These are phyloP conservation scores for Prorops nasuta DNA, from an alignment of 1,140 invertebrate species.

Conservation along the genomic window DNA sequence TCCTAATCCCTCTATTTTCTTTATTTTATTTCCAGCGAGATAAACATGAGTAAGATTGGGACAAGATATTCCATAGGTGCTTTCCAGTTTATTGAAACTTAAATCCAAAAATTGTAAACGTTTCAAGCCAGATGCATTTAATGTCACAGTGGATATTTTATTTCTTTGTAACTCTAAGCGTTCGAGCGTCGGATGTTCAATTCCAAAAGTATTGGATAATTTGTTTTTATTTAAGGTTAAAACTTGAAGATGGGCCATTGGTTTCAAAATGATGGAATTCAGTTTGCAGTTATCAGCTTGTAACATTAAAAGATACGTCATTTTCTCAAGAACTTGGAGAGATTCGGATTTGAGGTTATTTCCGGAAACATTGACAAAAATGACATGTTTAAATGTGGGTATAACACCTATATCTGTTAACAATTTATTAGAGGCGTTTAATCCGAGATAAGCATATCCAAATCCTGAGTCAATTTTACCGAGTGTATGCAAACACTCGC, in stretches of 20 bases:
- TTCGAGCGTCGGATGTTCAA: conserved; percentile 12
- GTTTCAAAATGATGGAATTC: conserved; percentile 6
- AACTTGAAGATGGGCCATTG: conserved; percentile 23
- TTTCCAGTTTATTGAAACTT: conserved; percentile 17
- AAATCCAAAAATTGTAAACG: conserved; percentile 21
- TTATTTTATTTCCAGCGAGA: conserved; percentile 24
- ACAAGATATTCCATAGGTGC: conserved; percentile 18
- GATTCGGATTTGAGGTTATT: conserved; percentile 18
- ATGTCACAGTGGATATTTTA: conserved; percentile 5
- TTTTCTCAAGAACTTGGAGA: conserved; percentile 8
- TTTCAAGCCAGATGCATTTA: conserved; percentile 11
- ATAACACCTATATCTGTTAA: conserved; percentile 19
- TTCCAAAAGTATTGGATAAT: conserved; percentile 6
- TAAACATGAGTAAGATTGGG: conserved; percentile 13
- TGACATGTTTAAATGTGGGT: conserved; percentile 14
- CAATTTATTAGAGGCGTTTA: conserved; percentile 16
- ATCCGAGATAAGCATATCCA: conserved; percentile 16
- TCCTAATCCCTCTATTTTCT: conserved; percentile 15
- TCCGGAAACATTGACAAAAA: conserved; percentile 24
- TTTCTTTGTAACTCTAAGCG: conserved; percentile 23
- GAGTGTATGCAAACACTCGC: conserved; percentile 19
- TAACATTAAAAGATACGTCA: conserved; percentile 24
- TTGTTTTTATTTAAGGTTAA: conserved; percentile 21
- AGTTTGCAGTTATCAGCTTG: conserved; percentile 20
- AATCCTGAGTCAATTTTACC: conserved; percentile 15